phyloP scores from a whole-genome alignment of 1,140 invertebrate species.

The Hycleus cichorii region DNA sequence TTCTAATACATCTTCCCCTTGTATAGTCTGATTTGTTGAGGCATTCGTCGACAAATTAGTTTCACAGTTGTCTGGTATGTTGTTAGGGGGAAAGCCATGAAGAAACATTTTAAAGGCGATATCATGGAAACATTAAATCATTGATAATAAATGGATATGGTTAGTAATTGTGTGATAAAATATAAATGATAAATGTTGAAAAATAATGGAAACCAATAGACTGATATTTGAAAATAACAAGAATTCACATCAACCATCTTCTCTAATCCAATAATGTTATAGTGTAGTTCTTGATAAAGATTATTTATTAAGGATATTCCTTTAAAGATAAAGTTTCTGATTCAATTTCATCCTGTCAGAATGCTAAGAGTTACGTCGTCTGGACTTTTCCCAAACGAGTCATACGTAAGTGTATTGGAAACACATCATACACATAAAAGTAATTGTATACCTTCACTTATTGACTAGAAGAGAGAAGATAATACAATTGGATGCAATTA shows the following conservation, averaged over 20 bases:
- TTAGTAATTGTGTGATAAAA: conserved; percentile 6
- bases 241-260: no score
- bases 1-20: conserved; percentile 1
- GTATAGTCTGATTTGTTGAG: conserved; percentile 17
- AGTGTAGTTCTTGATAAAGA: no score
- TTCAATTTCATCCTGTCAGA: conserved; percentile 21
- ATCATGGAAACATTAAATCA: conserved; percentile 14
- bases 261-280: no score
- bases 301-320: conserved; percentile 15
- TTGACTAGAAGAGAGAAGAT: not conserved
- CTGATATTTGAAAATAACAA: no score
- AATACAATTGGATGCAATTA: not conserved
- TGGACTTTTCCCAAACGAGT: conserved; percentile 14
- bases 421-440: not conserved
- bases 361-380: conserved; percentile 16
- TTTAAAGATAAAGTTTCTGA: conserved; percentile 13
- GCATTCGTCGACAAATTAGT: conserved; percentile 22
- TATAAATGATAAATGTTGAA: conserved; percentile 11
- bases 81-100: no score
- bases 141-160: conserved; percentile 15
- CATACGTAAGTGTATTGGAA: not conserved
- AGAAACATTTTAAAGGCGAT: not conserved
- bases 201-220: not conserved
- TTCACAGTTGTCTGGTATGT: conserved; percentile 9
- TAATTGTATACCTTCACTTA: not conserved